Conservation (phyloP, 2,113 vertebrate genomes). For the Mesembrinibis cayennensis region DNA sequence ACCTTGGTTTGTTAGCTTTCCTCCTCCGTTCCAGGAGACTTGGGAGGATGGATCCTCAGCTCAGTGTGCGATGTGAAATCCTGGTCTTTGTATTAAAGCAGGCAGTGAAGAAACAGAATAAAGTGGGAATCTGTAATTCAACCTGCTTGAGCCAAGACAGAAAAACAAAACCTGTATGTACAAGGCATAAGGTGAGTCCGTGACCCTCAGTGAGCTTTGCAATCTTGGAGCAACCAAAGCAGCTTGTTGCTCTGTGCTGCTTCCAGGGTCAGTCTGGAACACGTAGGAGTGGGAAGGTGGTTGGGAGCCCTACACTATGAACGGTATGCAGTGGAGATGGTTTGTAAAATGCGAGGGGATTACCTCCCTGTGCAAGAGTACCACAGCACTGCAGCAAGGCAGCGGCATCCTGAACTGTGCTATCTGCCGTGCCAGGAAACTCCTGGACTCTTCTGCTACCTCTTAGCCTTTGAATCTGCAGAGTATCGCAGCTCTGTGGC, state of each 20-base stretch:
- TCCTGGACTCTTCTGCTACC: neutral
- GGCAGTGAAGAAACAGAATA: neutral
- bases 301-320: neutral
- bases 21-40: neutral
- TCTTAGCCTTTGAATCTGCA: neutral
- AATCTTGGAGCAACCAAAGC: neutral
- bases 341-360: neutral
- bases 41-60: neutral
- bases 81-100: neutral
- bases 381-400: neutral
- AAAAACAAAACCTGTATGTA: neutral
- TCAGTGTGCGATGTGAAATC: neutral
- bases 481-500: neutral
- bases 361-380: neutral
- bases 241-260: neutral
- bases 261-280: neutral
- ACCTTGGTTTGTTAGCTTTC: neutral
- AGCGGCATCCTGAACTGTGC: neutral
- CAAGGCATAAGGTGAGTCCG: neutral
- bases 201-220: neutral
- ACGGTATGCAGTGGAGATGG: neutral
- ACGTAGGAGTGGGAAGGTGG: neutral
- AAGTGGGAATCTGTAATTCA: neutral
- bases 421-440: neutral
- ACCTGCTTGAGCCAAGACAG: neutral